Conservation (phyloP, 2,888 invertebrate genomes). For the Adelognathus sp. region DNA sequence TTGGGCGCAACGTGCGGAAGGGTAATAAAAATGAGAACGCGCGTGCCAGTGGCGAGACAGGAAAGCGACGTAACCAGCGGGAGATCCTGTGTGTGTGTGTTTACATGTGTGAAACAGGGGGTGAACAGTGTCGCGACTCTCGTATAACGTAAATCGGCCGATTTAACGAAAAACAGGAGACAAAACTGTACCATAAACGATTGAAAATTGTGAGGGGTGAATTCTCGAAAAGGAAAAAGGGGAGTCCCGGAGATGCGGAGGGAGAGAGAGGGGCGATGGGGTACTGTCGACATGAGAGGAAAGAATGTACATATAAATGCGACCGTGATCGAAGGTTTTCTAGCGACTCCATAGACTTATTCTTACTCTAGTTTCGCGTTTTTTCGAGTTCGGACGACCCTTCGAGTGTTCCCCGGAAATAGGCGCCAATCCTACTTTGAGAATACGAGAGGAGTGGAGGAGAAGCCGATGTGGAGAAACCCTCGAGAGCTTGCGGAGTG, state of each 20-base stretch:
- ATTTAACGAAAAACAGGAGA: constrained; percentile 5
- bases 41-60: background rate
- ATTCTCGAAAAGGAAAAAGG: background rate
- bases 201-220: constrained; percentile 17
- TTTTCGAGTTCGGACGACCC: background rate
- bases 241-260: background rate
- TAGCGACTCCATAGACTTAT: background rate
- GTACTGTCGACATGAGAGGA: background rate
- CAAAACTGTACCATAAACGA: background rate
- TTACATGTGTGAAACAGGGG: background rate
- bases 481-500: constrained; percentile 40
- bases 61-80: background rate
- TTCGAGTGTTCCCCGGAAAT: constrained; percentile 12
- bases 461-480: constrained; percentile 4
- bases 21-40: constrained; percentile 40
- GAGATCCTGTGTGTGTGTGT: background rate
- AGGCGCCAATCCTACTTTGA: background rate
- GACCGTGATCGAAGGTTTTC: background rate
- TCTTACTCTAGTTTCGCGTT: background rate
- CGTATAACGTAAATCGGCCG: background rate
- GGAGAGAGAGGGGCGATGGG: background rate
- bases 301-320: background rate
- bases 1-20: constrained; percentile 33
- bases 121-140: constrained; percentile 5
- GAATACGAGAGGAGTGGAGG: constrained; percentile 10